Base-by-base conservation (phyloP, 2,888 invertebrate species). In the Eupeodes luniger region DNA sequence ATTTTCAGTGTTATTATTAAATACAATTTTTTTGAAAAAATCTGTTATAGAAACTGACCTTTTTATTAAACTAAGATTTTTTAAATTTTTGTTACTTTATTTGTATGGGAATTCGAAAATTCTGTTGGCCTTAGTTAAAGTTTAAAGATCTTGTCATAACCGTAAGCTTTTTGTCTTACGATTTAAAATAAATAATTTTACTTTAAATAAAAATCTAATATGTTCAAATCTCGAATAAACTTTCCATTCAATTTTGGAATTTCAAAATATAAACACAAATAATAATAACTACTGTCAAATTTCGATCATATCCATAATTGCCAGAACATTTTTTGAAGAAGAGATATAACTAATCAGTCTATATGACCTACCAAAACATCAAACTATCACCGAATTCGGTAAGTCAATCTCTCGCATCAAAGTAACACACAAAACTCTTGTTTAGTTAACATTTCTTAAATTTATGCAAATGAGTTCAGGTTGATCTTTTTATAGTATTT, bases 401-500 rank as follows among this genome's bases (percentile, higher is more conserved):
- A 67, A 67, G 16, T 6, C 34, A 67, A 67, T 51, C 6, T 51
- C 6, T 67, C 16, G 51, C 11, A 51, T 40, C 9, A 40, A 40
- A 40, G 40, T 9, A 40, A 40, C 40, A 40, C 40, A 5, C 49
- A 27, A n/a, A 34, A 27, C 51, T 51, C 27, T 44, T 53, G 51
- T 51, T 67, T 36, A 53, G 51, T 67, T 67, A 27, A 27, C 27
- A 51, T 51, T 16, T 11, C 36, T 67, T 67, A 16, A 67, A 67
- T 67, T 51, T 51, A 67, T 67, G 34, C 51, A 67, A 67, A 67
- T 67, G 10, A 51, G 34, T 51, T 51, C 51, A 53, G 36, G n/a
- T 53, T 40, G 12, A 5, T n/a, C n/a, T 36, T 66, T 67, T 49
- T 67, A 67, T 67, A 53, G 51, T 36, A 67, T 67, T 67, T 67